Conservation (phyloP, 2,888 invertebrate genomes). For the Petrolisthes manimaculis region DNA sequence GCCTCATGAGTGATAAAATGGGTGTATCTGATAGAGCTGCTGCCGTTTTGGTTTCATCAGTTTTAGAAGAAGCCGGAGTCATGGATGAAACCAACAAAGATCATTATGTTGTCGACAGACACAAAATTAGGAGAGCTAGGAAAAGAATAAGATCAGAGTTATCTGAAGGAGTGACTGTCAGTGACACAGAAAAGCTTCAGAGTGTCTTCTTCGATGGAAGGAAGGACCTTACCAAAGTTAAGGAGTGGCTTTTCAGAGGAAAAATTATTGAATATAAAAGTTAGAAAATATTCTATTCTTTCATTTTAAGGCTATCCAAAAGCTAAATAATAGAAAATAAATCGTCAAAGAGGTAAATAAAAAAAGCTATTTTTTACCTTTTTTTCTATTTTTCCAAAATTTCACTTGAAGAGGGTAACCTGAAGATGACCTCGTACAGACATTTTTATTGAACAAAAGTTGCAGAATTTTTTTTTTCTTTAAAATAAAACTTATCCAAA, state of each 20-base stretch:
- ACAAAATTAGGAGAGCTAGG: constrained; percentile 7
- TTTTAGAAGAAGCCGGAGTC: constrained; percentile 4
- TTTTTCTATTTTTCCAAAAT: too few species aligned
- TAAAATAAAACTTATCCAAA: too few species aligned
- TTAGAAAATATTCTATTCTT: too few species aligned
- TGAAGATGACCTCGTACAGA: too few species aligned
- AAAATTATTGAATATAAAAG: background rate
- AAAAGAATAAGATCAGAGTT: constrained; percentile 1
- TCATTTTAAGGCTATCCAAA: too few species aligned
- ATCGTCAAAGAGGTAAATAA: too few species aligned
- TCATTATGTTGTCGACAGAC: constrained; percentile 4
- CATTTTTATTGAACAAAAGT: too few species aligned
- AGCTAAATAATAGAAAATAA: too few species aligned
- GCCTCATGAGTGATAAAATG: constrained; percentile 1
- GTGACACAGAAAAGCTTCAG: constrained; percentile 7
- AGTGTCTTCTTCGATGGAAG: background rate
- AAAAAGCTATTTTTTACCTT: too few species aligned
- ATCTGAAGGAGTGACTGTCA: constrained; percentile 4
- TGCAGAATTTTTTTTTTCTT: too few species aligned
- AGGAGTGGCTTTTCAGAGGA: background rate
- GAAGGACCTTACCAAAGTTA: background rate
- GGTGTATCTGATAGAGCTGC: constrained; percentile 4
- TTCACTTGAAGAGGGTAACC: too few species aligned
- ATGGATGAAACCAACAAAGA: constrained; percentile 7
- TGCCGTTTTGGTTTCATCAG: constrained; percentile 7